phyloP scores from a whole-genome alignment of 2,797 vertebrate genomes.

The Onychomys arenicola region DNA sequence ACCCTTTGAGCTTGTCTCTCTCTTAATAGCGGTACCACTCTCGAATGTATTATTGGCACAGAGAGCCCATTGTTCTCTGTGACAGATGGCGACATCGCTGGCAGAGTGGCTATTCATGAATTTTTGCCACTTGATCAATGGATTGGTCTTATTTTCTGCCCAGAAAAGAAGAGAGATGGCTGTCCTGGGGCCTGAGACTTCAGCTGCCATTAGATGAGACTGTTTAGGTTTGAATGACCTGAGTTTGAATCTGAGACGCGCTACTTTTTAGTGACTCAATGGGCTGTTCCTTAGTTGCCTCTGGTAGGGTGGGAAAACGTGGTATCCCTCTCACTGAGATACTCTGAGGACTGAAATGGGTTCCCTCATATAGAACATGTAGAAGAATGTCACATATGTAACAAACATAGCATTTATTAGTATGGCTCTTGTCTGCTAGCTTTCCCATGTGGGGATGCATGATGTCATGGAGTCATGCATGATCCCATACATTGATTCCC shows the following conservation, averaged over 20 bases:
- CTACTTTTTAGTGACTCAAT: neutral
- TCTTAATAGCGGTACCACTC: slow-evolving; percentile 41
- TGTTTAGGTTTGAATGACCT: neutral
- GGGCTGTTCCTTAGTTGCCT: neutral
- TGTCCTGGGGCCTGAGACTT: neutral
- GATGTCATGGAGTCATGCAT: neutral
- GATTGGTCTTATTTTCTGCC: neutral
- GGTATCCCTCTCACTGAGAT: neutral
- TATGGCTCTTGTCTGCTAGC: neutral
- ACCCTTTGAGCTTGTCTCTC: slow-evolving; percentile 9
- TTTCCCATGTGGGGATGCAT: neutral
- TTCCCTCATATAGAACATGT: neutral
- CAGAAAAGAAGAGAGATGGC: neutral
- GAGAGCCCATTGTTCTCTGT: slow-evolving; percentile 59
- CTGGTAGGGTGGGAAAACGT: neutral
- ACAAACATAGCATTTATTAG: neutral
- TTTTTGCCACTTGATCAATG: slow-evolving; percentile 2
- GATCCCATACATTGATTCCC: neutral
- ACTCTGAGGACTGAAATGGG: neutral
- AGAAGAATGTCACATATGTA: neutral
- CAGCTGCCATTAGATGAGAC: neutral
- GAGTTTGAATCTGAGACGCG: neutral
- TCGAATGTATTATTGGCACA: slow-evolving; percentile 51
- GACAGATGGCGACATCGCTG: slow-evolving; percentile 57
- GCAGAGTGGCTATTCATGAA: slow-evolving; percentile 11